Conservation (phyloP, 1,140 invertebrate species). For the Ericerus pela region DNA sequence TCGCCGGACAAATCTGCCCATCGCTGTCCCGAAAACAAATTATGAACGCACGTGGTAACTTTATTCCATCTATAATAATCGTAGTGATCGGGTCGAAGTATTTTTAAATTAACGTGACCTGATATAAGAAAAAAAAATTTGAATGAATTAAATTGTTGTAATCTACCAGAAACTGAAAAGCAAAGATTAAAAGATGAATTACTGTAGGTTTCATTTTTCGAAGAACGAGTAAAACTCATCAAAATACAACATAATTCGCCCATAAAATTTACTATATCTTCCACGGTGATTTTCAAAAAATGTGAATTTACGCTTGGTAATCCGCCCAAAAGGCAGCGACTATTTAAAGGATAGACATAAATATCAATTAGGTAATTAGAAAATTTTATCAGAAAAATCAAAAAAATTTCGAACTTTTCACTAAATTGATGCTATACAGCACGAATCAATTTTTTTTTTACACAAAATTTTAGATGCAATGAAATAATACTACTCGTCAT, state of each 20-base stretch:
- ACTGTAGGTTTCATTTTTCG: background rate
- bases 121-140: constrained; percentile 13
- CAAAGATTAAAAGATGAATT: background rate
- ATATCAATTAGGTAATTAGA: no score
- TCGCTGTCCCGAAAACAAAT: constrained; percentile 61
- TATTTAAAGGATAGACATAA: no score
- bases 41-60: constrained; percentile 76
- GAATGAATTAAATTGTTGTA: background rate
- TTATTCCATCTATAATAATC: constrained; percentile 73
- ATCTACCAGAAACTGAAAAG: background rate
- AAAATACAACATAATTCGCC: no score
- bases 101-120: constrained; percentile 35
- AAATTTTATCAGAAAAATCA: no score
- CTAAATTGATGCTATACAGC: no score
- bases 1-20: constrained; percentile 81
- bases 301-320: no score
- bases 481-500: background rate
- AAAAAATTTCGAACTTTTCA: no score
- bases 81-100: constrained; percentile 33
- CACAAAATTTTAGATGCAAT: background rate
- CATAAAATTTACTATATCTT: no score
- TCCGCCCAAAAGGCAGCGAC: no score
- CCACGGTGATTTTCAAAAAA: no score
- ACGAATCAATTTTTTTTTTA: no score
- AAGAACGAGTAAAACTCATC: background rate